Evolutionary conservation across 2,113 vertebrate species (phyloP).

Genomic region (Halcyon malimbica): DNA sequence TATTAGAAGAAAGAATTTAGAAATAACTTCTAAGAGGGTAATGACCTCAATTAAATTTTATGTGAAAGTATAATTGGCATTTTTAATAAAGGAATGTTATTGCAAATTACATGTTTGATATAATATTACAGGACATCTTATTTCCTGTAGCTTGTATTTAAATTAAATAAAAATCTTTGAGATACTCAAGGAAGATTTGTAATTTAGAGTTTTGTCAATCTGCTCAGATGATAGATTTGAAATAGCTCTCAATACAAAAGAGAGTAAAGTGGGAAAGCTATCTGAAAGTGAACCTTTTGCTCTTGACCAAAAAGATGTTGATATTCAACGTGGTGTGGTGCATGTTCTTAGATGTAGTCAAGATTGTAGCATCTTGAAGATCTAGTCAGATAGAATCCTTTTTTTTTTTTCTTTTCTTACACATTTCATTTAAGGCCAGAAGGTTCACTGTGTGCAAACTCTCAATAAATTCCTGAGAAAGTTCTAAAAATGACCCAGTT

Average conservation of each 20-base stretch:
- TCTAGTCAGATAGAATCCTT: neutral
- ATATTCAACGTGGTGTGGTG: neutral
- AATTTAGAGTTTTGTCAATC: slow-evolving; percentile 27
- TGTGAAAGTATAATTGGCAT: slow-evolving; percentile 78
- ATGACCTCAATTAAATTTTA: slow-evolving; percentile 82
- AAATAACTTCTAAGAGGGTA: slow-evolving; percentile 76
- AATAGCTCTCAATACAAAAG: neutral
- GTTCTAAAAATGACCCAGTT: neutral
- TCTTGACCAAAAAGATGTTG: neutral
- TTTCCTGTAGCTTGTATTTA: slow-evolving; percentile 68
- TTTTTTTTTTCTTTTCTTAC: neutral
- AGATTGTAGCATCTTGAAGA: neutral
- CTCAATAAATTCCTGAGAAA: neutral
- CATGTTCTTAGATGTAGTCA: neutral
- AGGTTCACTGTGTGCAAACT: neutral
- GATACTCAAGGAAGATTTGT: slow-evolving; percentile 61
- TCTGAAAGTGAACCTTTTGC: neutral
- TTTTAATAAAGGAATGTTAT: slow-evolving; percentile 76
- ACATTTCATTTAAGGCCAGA: neutral
- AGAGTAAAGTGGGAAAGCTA: neutral
- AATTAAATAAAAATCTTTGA: slow-evolving; percentile 74
- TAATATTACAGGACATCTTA: slow-evolving; percentile 66
- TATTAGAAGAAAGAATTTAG: slow-evolving; percentile 71
- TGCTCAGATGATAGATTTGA: slow-evolving; percentile 3
- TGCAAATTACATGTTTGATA: slow-evolving; percentile 72